Percentiles rank a stretch among this genome's conserved stretches.
Evolutionary conservation across 2,113 vertebrate species (phyloP).

Genomic region (Larimichthys crocea): DNA sequence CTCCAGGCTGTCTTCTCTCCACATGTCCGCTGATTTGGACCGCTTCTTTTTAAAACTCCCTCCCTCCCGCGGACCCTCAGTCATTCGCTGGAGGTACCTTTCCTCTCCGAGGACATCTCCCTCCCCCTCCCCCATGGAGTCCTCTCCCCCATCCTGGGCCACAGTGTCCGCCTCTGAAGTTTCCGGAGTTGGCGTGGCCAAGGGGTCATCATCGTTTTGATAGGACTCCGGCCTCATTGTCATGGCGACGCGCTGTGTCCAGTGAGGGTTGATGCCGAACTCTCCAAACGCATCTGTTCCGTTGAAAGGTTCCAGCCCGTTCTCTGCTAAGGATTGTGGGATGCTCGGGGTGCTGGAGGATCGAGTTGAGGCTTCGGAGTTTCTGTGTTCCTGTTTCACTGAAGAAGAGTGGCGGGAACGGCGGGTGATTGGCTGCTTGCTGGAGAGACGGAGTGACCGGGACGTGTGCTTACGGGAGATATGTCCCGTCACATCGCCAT

Average conservation of each 20-base stretch:
- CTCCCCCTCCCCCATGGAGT: slow-evolving; percentile 83
- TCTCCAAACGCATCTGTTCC: slow-evolving; percentile 84
- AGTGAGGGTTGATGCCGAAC: slow-evolving; percentile 87
- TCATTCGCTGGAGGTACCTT: slow-evolving; percentile 82
- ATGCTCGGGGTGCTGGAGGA: slow-evolving; percentile 98
- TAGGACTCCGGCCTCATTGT: slow-evolving; percentile 92
- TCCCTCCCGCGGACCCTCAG: slow-evolving; percentile 83
- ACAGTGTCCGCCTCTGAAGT: slow-evolving; percentile 86
- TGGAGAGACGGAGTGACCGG: slow-evolving; percentile 91
- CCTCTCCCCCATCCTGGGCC: slow-evolving; percentile 86
- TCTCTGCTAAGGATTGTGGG: slow-evolving; percentile 95
- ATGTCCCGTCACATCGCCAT: slow-evolving; percentile 86
- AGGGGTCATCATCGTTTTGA: slow-evolving; percentile 81
- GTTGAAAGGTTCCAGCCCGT: slow-evolving; percentile 90
- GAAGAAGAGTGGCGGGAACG: slow-evolving; percentile 88
- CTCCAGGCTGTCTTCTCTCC: slow-evolving; percentile 96
- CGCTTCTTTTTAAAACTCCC: slow-evolving; percentile 94
- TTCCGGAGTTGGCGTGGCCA: slow-evolving; percentile 80
- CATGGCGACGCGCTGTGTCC: slow-evolving; percentile 90
- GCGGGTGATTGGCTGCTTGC: slow-evolving; percentile 78
- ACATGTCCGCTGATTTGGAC: slow-evolving; percentile 98
- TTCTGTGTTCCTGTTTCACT: slow-evolving; percentile 88
- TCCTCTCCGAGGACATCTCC: slow-evolving; percentile 77
- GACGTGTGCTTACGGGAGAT: slow-evolving; percentile 93
- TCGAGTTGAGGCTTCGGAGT: slow-evolving; percentile 91